Evolutionary conservation across 2,797 vertebrate species (phyloP).

Genomic region (Merluccius polli): DNA sequence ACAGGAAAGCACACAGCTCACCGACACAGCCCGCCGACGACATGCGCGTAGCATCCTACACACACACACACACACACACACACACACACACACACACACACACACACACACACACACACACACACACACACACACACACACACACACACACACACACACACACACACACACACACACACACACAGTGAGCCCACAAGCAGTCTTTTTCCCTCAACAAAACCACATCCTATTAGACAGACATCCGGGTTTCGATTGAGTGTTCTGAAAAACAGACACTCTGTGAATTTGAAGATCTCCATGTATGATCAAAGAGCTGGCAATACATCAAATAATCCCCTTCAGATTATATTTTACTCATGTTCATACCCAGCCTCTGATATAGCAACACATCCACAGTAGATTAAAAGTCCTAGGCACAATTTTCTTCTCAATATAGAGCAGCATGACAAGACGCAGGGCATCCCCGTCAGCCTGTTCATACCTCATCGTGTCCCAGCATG

Average conservation of each 20-base stretch:
- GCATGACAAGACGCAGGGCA: not conserved
- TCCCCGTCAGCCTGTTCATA: constrained; percentile 55
- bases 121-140: constrained; percentile 5
- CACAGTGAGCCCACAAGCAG: constrained; percentile 13
- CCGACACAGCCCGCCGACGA: constrained; percentile 93
- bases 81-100: constrained; percentile 13
- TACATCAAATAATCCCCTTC: not conserved
- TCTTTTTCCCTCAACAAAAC: constrained; percentile 45
- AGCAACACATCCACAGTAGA: too few relatives aligned
- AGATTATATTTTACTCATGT: not conserved
- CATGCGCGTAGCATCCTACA: constrained; percentile 92
- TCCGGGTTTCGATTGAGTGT: constrained; percentile 31
- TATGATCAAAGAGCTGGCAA: not conserved
- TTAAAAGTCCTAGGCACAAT: too few relatives aligned
- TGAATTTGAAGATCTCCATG: not conserved
- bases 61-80: constrained; percentile 16
- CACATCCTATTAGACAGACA: constrained; percentile 61
- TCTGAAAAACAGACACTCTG: constrained; percentile 29
- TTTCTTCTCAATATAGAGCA: not conserved
- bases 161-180: constrained; percentile 4
- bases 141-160: constrained; percentile 18
- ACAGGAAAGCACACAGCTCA: constrained; percentile 89
- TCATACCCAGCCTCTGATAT: too few relatives aligned
- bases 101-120: constrained; percentile 6
- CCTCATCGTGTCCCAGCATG: constrained; percentile 99